Conservation (phyloP, 2,888 invertebrate genomes). For the Boloria euphrosyne region DNA sequence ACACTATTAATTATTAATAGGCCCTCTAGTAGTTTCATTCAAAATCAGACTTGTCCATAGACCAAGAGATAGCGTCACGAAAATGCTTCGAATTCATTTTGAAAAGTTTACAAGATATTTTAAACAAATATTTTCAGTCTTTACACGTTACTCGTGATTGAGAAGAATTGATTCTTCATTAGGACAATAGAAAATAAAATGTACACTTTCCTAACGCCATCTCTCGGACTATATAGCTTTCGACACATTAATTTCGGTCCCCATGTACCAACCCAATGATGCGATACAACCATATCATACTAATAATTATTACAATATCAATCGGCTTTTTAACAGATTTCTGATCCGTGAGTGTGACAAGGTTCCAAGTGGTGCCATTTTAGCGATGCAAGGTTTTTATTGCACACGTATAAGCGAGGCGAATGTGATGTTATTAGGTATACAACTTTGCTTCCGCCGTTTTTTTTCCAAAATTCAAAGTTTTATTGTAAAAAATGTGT, state of each 20-base stretch:
- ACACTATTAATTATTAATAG: slow-evolving; percentile 28
- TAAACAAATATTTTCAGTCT: not conserved
- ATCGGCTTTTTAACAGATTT: not conserved
- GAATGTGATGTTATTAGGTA: slow-evolving; percentile 4
- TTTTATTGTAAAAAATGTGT: too few relatives aligned
- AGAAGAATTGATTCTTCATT: too few relatives aligned
- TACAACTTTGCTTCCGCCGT: too few relatives aligned
- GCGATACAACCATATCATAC: not conserved
- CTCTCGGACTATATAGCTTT: not conserved
- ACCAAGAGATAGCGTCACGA: slow-evolving; percentile 6
- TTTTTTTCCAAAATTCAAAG: too few relatives aligned
- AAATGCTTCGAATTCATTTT: not conserved
- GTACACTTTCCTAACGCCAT: not conserved
- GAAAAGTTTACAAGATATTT: not conserved
- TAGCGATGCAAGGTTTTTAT: not conserved
- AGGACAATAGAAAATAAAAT: not conserved
- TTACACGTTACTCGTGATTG: too few relatives aligned
- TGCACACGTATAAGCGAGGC: not conserved
- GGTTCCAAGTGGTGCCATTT: not conserved
- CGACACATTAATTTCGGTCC: slow-evolving; percentile 7
- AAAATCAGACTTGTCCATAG: slow-evolving; percentile 31
- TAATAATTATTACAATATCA: not conserved
- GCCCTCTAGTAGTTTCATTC: slow-evolving; percentile 31
- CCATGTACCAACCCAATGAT: not conserved
- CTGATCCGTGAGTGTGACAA: not conserved